These are phyloP conservation scores for Drosophila putrida DNA, from an alignment of 2,888 invertebrate species.

Conservation along the genomic window DNA sequence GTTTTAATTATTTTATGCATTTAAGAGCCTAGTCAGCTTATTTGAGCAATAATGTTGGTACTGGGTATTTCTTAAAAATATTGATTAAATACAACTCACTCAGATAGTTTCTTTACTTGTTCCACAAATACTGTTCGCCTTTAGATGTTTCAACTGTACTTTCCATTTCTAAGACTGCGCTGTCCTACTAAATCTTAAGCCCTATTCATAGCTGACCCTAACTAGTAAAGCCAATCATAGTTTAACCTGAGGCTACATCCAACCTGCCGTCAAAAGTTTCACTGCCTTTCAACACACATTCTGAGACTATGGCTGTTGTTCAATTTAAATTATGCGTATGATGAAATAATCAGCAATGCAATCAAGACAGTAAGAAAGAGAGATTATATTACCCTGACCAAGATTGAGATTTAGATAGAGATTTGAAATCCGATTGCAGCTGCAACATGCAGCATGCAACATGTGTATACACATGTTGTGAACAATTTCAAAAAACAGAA, in stretches of 20 bases:
- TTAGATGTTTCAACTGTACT: constrained; percentile 34
- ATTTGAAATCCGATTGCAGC: constrained; percentile 45
- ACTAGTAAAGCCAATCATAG: constrained; percentile 61
- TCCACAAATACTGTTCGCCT: not conserved
- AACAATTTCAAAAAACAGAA: constrained; percentile 68
- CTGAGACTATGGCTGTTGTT: constrained; percentile 30
- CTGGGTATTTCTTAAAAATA: no score
- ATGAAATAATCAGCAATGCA: constrained; percentile 80
- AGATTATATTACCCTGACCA: constrained; percentile 67
- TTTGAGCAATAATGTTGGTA: no score
- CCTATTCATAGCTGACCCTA: constrained; percentile 11
- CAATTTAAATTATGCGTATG: constrained; percentile 75
- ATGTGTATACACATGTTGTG: constrained; percentile 71
- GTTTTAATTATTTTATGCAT: no score
- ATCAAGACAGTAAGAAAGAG: constrained; percentile 56
- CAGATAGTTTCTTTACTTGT: not conserved
- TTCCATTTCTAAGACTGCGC: constrained; percentile 51
- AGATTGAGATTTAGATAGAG: constrained; percentile 54
- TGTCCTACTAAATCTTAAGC: constrained; percentile 17
- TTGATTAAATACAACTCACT: no score
- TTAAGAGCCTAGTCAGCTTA: no score
- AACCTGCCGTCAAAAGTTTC: constrained; percentile 53
- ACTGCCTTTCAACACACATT: constrained; percentile 45
- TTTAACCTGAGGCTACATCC: constrained; percentile 41
- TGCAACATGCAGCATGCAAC: constrained; percentile 52